phyloP scores from a whole-genome alignment of 2,113 vertebrate genomes.

The Dipodomys ordii region DNA sequence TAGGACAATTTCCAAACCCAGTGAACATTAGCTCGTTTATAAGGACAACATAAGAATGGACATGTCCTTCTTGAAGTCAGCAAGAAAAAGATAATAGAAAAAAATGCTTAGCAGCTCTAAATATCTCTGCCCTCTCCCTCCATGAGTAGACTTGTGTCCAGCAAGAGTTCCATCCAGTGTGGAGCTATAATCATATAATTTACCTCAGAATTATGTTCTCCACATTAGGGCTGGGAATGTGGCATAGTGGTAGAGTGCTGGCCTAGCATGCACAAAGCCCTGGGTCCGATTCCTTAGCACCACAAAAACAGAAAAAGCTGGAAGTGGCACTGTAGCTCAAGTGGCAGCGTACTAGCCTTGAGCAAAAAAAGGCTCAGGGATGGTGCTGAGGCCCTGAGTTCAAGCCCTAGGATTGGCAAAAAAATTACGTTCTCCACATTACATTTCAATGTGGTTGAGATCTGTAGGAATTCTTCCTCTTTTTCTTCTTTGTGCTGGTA shows the following conservation, averaged over 20 bases:
- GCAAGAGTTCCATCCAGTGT: neutral
- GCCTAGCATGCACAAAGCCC: too few relatives aligned
- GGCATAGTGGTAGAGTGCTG: too few relatives aligned
- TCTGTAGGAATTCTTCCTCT: neutral
- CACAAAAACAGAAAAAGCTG: too few relatives aligned
- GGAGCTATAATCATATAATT: neutral
- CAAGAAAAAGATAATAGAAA: neutral
- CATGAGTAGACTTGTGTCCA: neutral
- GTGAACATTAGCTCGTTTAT: constrained; percentile 43
- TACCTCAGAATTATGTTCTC: constrained; percentile 8
- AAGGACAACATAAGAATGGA: neutral
- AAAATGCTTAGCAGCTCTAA: neutral
- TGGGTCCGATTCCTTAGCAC: too few relatives aligned
- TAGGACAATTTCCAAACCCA: constrained; percentile 7
- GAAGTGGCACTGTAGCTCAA: too few relatives aligned
- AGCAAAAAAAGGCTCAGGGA: too few relatives aligned
- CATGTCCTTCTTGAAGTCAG: neutral
- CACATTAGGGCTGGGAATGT: too few relatives aligned
- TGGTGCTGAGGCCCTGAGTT: too few relatives aligned
- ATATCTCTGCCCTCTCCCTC: neutral
- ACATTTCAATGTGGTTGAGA: constrained; percentile 1
- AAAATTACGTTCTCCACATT: constrained; percentile 16
- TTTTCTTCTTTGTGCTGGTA: too few relatives aligned
- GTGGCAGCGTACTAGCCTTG: too few relatives aligned
- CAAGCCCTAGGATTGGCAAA: too few relatives aligned